Base-by-base conservation (phyloP, 2,888 invertebrate species). In the Blastobasis lacticolella region DNA sequence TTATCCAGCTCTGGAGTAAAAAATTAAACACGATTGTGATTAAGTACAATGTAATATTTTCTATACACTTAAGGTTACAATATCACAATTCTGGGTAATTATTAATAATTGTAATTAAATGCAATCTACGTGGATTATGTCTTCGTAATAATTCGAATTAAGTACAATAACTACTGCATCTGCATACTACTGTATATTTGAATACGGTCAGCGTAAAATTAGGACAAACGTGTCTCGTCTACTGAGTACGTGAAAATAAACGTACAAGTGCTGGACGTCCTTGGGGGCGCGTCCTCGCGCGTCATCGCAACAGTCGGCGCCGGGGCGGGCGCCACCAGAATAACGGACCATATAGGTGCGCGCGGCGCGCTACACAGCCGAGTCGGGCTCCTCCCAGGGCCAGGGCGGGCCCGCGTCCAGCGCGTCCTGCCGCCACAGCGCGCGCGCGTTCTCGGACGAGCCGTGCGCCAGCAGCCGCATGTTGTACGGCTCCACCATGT, bases 351-450 rank as follows among this genome's bases (percentile, higher is more conserved):
- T 42, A 1, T 8, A 4, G 9, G 10, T 40, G 10, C 8, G 48
- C 7, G 40, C 10, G 42, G 46, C 37, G 50, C 37, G 45, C 40
- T 85, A 88, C 45, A 89, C 88, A 50, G 85, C 78, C 5, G 86
- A 86, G 73, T 88, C 88, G 23, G 88, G 84, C 63, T 84, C 82
- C 64, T 81, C 82, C 81, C 85, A 83, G n/a, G 83, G 84, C 86
- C 87, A 87, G 43, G 87, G 86, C 67, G 87, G 85, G 61, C 67
- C 79, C 51, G 81, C 54, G 69, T 87, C 87, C 47, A 88, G 67
- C 56, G 88, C 88, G 75, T 89, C 85, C 73, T 89, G 88, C 1
- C 88, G 78, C 88, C 88, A 89, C 60, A 89, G 78, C 49, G 71
- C 69, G 55, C 86, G 80, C 53, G 72, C 62, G 52, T 73, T 63